Conservation (phyloP, 2,797 vertebrate species). For the Typhlichthys eigenmanni region DNA sequence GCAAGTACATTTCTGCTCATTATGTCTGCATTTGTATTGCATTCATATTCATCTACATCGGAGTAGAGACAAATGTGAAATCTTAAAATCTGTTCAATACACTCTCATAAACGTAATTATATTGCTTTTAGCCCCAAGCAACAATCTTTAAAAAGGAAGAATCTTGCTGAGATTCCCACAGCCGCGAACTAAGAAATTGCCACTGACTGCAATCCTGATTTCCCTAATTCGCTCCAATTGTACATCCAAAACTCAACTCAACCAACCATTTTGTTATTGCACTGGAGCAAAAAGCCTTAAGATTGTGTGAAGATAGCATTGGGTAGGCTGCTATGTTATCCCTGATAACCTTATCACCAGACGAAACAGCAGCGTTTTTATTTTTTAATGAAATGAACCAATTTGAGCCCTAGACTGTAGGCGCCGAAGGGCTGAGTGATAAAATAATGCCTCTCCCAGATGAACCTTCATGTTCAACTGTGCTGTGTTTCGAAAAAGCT, state of each 20-base stretch:
- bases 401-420: constrained; percentile 38
- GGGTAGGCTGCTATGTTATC: constrained; percentile 50
- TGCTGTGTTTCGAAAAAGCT: constrained; percentile 49
- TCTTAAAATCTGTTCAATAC: constrained; percentile 46
- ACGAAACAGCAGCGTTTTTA: constrained; percentile 44
- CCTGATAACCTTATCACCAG: constrained; percentile 49
- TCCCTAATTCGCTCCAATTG: constrained; percentile 62
- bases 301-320: constrained; percentile 55
- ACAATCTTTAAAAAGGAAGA: constrained; percentile 51
- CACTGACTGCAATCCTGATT: constrained; percentile 59
- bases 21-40: constrained; percentile 50
- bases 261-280: constrained; percentile 60
- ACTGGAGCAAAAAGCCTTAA: constrained; percentile 48
- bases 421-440: constrained; percentile 42
- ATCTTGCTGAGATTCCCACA: constrained; percentile 59
- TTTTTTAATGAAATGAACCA: constrained; percentile 57
- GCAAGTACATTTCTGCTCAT: constrained; percentile 49
- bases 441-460: constrained; percentile 42
- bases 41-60: constrained; percentile 32
- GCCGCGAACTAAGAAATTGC: constrained; percentile 65
- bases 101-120: constrained; percentile 53
- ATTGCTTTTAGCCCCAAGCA: constrained; percentile 62
- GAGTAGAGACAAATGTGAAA: constrained; percentile 26
- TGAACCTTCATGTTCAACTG: constrained; percentile 43
- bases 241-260: constrained; percentile 59